These are phyloP conservation scores for Stenchaetothrips biformis DNA, from an alignment of 2,888 invertebrate species.

Conservation along the genomic window DNA sequence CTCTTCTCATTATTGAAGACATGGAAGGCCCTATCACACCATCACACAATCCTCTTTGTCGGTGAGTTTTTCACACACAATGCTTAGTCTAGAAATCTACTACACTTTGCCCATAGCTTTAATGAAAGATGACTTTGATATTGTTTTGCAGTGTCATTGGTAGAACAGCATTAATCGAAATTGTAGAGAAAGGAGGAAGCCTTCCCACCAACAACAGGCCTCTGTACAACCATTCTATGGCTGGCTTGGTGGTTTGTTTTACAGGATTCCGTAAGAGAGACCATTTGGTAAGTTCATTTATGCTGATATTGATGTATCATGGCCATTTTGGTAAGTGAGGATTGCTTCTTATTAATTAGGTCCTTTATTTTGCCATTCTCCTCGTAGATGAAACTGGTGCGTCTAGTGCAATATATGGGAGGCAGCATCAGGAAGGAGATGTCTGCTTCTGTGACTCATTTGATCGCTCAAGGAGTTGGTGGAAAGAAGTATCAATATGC, in stretches of 20 bases:
- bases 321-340: neutral
- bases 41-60: constrained; percentile 59
- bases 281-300: constrained; percentile 66
- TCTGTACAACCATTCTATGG: constrained; percentile 82
- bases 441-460: constrained; percentile 82
- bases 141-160: constrained; percentile 60
- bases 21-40: constrained; percentile 68
- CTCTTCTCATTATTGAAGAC: constrained; percentile 66
- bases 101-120: constrained; percentile 19
- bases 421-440: constrained; percentile 91
- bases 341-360: neutral
- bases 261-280: constrained; percentile 86
- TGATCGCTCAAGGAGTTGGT: constrained; percentile 82
- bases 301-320: constrained; percentile 29
- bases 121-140: constrained; percentile 18
- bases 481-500: constrained; percentile 95
- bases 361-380: constrained; percentile 27
- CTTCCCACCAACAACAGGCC: constrained; percentile 68
- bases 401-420: constrained; percentile 92
- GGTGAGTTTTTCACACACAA: constrained; percentile 45
- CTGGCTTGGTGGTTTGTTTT: constrained; percentile 82
- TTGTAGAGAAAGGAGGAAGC: constrained; percentile 64
- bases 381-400: constrained; percentile 74
- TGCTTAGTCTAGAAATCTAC: neutral
- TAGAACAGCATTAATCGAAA: constrained; percentile 71